A percentile compares a stretch with the other conserved stretches of the same genome.
Conservation (phyloP, 2,113 vertebrate genomes). For the Peromyscus polionotus region DNA sequence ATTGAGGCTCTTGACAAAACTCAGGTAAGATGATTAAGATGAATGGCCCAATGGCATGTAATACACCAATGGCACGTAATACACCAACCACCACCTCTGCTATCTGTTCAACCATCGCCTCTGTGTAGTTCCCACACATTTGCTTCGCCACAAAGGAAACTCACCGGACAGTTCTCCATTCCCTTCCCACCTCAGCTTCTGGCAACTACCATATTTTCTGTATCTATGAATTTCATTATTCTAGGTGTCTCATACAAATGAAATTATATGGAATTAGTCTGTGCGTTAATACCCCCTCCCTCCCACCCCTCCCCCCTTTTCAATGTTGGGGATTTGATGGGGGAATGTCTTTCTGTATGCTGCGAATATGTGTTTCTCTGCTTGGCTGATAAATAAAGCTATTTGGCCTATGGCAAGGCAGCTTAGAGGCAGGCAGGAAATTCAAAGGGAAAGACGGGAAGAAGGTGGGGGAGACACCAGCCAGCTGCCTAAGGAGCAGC, state of each 20-base stretch:
- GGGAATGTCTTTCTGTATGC: too few species aligned
- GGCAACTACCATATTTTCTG: background rate
- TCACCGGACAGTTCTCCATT: background rate
- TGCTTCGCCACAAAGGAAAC: background rate
- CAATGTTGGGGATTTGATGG: background rate
- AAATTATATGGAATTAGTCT: background rate
- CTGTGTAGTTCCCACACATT: background rate
- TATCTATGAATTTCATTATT: background rate
- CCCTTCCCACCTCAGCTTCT: background rate
- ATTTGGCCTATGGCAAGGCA: too few species aligned
- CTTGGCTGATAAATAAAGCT: too few species aligned
- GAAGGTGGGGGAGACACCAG: too few species aligned
- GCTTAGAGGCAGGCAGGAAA: too few species aligned
- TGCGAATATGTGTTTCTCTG: too few species aligned
- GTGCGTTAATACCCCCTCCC: background rate
- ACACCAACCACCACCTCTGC: background rate
- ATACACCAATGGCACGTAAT: slow-evolving; percentile 18
- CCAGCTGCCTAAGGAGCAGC: too few species aligned
- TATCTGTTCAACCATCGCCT: background rate
- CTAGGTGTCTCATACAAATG: background rate
- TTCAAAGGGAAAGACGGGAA: too few species aligned
- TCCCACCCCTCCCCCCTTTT: background rate
- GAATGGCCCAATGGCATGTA: background rate
- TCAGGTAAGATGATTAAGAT: slow-evolving; percentile 1
- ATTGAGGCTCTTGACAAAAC: background rate